Evolutionary conservation across 2,113 vertebrate species (phyloP), one percentile per base, ranked within the genome.

Genomic region (Natator depressus): DNA sequence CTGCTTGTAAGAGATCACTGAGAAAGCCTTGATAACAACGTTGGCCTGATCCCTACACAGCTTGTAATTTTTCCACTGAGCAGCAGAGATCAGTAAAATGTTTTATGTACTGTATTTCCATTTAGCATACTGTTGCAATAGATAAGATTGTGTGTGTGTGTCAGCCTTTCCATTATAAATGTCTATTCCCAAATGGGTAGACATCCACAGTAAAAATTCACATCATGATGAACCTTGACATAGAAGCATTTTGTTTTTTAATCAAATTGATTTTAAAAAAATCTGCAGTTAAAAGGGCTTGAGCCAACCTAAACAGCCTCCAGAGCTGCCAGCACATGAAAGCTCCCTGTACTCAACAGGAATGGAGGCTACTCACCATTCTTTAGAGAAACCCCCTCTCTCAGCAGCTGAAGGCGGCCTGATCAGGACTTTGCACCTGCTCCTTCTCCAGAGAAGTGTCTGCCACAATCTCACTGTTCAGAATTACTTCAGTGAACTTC

Each of bases 11-110:
- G 89, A 87, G 72, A 93, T 81, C 82, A 59, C 93, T 97, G 95
- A 93, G 87, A 95, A 98, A 98, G 97, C 81, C n/a, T 82, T 91
- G 97, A 98, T 98, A 98, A 97, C 84, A 88, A 82, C 90, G 75
- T 88, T 96, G 82, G 82, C 91, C 75, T 91, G 76, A 78, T 51
- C 93, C 95, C 96, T 97, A 55, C 75, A 97, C 90, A 95, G 82
- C 55, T 94, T 96, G 76, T 85, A 97, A 88, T 85, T 96, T 97
- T 89, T 98, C 91, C 91, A 92, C 85, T 81, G 90, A 94, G 79
- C 59, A 85, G 89, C 6, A 96, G 95, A 95, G 86, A 97, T 93
- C 80, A 80, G 91, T 69, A 93, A 79, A 88, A 53, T 72, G 69
- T 29, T 97, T 98, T 88, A 90, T 78, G 35, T 90, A 92, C 97